Evolutionary conservation across 2,888 invertebrate genomes (phyloP), one percentile per base, ranked within the genome.

Genomic region (Stratiomys singularior): DNA sequence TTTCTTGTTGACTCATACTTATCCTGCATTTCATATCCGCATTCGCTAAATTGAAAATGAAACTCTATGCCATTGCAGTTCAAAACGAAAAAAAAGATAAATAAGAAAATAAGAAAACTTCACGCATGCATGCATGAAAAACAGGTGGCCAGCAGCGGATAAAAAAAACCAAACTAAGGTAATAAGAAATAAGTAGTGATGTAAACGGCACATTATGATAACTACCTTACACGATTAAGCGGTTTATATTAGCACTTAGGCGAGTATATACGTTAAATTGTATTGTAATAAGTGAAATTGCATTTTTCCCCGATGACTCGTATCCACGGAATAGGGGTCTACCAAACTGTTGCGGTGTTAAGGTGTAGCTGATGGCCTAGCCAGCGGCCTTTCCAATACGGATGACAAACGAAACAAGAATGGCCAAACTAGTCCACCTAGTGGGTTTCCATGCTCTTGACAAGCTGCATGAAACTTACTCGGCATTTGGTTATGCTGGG

Each of bases 301-400:
- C 28, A 72, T 72, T 72, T 58, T 58, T 72, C 72, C 27, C 28
- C 72, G 46, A 58, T 72, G 72, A 72, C 72, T 72, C 52, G 37
- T 13, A 52, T 15, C 15, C n/a, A 52, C 52, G 7, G 15, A 18
- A 52, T 5, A 15, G 52, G 52, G 7, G 52, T 4, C n/a, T 13
- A 18, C 2, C 23, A n/a, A n/a, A n/a, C n/a, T n/a, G n/a, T n/a
- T 60, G 60, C 21, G 13, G 4, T 4, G 52, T 18, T 52, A 13
- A 52, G 52, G 4, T n/a, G 15, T n/a, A 23, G 46, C n/a, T 67
- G 25, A 11, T 67, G 46, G 67, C 46, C 67, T 23, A 37, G 37
- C 9, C 37, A 37, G 37, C 9, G 37, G 37, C 9, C 37, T 37
- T 37, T 37, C 9, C 37, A 37, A 37, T 37, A 37, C 37, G 37